phyloP scores from a whole-genome alignment of 1,140 invertebrate genomes.

The Drosophila saltans region DNA sequence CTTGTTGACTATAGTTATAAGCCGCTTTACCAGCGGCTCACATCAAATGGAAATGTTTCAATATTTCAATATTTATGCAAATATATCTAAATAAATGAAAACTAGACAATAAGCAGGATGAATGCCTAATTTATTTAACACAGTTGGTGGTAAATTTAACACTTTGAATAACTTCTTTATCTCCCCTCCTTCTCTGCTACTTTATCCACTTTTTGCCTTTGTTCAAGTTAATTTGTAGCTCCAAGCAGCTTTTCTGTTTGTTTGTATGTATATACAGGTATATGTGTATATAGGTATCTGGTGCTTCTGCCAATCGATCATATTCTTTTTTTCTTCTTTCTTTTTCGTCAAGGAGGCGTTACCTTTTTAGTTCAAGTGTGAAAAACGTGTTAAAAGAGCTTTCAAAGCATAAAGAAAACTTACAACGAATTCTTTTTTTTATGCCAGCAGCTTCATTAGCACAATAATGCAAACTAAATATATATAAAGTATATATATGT shows the following conservation, averaged over 20 bases:
- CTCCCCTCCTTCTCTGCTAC: neutral
- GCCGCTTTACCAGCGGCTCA: slow-evolving; percentile 58
- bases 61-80: slow-evolving; percentile 64
- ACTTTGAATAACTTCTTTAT: slow-evolving; percentile 24
- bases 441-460: slow-evolving; percentile 42
- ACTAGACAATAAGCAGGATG: slow-evolving; percentile 31
- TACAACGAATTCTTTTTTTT: slow-evolving; percentile 5
- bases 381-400: slow-evolving; percentile 35
- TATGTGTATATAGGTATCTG: slow-evolving; percentile 1
- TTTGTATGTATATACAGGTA: too few relatives aligned
- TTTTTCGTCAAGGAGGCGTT: slow-evolving; percentile 36
- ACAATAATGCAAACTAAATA: slow-evolving; percentile 51
- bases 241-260: slow-evolving; percentile 13
- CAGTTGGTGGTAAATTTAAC: slow-evolving; percentile 77
- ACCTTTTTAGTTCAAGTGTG: slow-evolving; percentile 51
- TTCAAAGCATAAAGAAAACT: neutral
- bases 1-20: slow-evolving; percentile 46
- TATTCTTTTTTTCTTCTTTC: neutral
- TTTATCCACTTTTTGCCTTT: slow-evolving; percentile 12
- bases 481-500: slow-evolving; percentile 53
- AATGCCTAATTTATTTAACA: slow-evolving; percentile 73
- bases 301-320: slow-evolving; percentile 63
- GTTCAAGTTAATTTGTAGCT: slow-evolving; percentile 42
- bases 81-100: slow-evolving; percentile 64
- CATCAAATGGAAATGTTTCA: slow-evolving; percentile 57